Conservation (phyloP, 2,888 invertebrate genomes). For the Thereva unica region DNA sequence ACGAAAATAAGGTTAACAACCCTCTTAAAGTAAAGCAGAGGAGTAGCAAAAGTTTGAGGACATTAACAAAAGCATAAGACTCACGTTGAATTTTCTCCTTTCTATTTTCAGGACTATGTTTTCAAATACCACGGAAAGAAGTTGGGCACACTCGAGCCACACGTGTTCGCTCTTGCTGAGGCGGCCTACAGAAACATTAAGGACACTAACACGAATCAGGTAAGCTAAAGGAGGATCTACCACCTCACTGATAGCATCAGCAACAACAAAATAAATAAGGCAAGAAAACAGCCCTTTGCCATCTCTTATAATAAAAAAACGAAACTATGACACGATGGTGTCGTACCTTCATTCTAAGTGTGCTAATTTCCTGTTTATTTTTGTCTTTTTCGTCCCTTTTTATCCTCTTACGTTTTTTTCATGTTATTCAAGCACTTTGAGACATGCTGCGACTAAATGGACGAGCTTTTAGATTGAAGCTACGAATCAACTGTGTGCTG, state of each 20-base stretch:
- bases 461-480: too few relatives aligned
- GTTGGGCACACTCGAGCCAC: conserved; percentile 79
- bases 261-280: background rate
- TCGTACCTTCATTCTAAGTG: too few relatives aligned
- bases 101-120: conserved; percentile 73
- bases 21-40: conserved; percentile 4
- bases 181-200: conserved; percentile 70
- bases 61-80: background rate
- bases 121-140: conserved; percentile 81
- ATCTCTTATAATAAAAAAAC: too few relatives aligned
- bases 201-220: conserved; percentile 56
- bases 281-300: background rate
- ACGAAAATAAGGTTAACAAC: conserved; percentile 22
- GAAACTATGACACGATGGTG: too few relatives aligned
- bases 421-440: too few relatives aligned
- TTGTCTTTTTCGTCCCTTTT: too few relatives aligned
- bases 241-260: background rate
- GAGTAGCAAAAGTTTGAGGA: conserved; percentile 7
- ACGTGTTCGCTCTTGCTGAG: conserved; percentile 89
- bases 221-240: conserved; percentile 41
- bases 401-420: too few relatives aligned
- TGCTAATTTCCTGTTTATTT: too few relatives aligned
- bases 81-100: conserved; percentile 44
- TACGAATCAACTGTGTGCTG: too few relatives aligned
- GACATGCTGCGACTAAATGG: too few relatives aligned